Evolutionary conservation across 2,113 vertebrate genomes (phyloP).

Genomic region (Ornithorhynchus anatinus): DNA sequence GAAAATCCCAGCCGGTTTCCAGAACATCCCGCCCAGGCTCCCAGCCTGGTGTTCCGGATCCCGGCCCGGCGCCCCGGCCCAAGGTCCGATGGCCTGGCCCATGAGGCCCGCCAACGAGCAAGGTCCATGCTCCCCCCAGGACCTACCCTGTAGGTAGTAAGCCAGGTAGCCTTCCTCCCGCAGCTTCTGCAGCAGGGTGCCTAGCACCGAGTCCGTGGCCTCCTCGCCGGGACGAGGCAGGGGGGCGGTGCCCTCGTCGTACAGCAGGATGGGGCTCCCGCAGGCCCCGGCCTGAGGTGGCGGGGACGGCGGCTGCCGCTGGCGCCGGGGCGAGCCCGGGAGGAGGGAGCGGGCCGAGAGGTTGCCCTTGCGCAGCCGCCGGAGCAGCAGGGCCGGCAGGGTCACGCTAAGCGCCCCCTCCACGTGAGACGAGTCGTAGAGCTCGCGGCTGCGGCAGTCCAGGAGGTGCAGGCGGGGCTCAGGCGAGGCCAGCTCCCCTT

Average conservation of each 20-base stretch:
- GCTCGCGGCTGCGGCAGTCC: conserved; percentile 67
- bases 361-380: conserved; percentile 64
- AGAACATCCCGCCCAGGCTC: too few species aligned
- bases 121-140: fast-evolving
- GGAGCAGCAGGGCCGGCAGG: conserved; percentile 64
- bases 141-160: conserved; percentile 68
- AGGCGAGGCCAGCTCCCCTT: conserved; percentile 53
- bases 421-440: conserved; percentile 65
- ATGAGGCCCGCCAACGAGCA: background rate
- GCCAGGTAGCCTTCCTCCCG: conserved; percentile 65
- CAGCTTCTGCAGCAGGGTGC: conserved; percentile 62
- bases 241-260: conserved; percentile 55
- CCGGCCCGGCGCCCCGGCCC: too few species aligned
- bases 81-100: too few species aligned
- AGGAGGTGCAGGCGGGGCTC: conserved; percentile 55
- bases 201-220: conserved; percentile 51
- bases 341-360: conserved; percentile 61
- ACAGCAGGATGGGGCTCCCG: conserved; percentile 51
- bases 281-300: background rate
- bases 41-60: background rate
- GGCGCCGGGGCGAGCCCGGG: conserved; percentile 39
- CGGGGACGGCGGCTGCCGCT: conserved; percentile 8
- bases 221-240: conserved; percentile 29
- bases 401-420: conserved; percentile 65
- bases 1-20: too few species aligned